Conservation (phyloP, 2,113 vertebrate genomes). For the Amphilophus citrinellus region DNA sequence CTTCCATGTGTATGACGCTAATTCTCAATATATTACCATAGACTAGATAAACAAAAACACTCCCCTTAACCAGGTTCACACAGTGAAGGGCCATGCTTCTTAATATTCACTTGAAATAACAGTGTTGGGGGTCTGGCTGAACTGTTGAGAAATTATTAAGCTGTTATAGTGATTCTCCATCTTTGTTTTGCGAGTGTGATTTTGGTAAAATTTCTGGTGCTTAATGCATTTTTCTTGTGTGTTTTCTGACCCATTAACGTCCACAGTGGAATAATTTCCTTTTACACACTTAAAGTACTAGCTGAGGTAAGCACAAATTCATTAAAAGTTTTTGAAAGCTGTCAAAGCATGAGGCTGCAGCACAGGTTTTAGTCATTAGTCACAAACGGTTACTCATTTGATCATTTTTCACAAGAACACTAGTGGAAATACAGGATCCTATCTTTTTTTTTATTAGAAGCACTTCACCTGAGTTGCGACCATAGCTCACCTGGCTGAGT, state of each 20-base stretch:
- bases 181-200: neutral
- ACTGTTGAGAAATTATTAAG: neutral
- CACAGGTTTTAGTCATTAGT: neutral
- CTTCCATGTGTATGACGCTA: constrained; percentile 49
- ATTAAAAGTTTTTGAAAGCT: constrained; percentile 22
- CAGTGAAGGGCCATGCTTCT: neutral
- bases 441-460: neutral
- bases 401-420: neutral
- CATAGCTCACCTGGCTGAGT: neutral
- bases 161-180: neutral
- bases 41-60: constrained; percentile 16
- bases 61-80: neutral
- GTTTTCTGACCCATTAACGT: neutral
- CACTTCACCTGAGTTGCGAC: neutral
- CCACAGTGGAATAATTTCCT: constrained; percentile 11
- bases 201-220: neutral
- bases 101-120: neutral
- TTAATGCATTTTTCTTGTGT: neutral
- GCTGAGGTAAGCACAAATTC: constrained; percentile 10
- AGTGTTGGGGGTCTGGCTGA: neutral
- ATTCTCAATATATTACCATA: constrained; percentile 38
- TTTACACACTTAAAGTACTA: neutral
- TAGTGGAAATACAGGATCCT: neutral
- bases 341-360: neutral
- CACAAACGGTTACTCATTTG: neutral